Evolutionary conservation across 2,888 invertebrate species (phyloP), one percentile per base, ranked within the genome.

Genomic region (Mechanitis mazaeus): DNA sequence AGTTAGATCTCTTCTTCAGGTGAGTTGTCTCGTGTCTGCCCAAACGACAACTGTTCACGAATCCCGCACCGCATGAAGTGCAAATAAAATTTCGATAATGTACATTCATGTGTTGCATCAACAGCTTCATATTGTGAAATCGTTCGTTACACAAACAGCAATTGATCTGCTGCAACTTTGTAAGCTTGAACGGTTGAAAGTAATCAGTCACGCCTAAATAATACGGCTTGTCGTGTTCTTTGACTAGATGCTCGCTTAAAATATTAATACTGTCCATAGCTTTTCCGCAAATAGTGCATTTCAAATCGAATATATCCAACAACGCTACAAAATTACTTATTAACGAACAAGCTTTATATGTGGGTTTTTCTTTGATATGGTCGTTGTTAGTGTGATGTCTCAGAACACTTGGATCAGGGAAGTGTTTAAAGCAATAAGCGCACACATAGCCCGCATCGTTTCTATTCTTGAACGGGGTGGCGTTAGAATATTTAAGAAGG

Each of bases 81-180:
- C 90, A 90, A 47, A 89, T 88, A 46, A 88, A 90, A 64, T 90
- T 90, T 54, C 87, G 76, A 53, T 82, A 90, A 54, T 90, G 90
- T 0, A 80, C 69, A 55, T 90, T 89, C 90, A 90, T 90, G 50
- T 90, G 90, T 42, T 87, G 88, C 83, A 85, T 87, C 11, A 90
- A 61, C 1, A 84, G 65, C 65, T 85, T 87, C 86, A 89, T 88
- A 35, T 85, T 89, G 65, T 87, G 85, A 56, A 81, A 90, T 0
- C 75, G 76, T 60, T 87, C 86, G 45, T 72, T 73, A 67, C 89
- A 88, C 0, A 88, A 73, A 46, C 86, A 86, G 66, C 90, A 90
- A 60, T 81, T 79, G 4, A 88, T 84, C 45, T 81, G 81, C 61
- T 80, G 81, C 47, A 84, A 86, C 47, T 78, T 81, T 0, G 81